phyloP scores from a whole-genome alignment of 2,797 vertebrate genomes.

The Pseudochirops corinnae region DNA sequence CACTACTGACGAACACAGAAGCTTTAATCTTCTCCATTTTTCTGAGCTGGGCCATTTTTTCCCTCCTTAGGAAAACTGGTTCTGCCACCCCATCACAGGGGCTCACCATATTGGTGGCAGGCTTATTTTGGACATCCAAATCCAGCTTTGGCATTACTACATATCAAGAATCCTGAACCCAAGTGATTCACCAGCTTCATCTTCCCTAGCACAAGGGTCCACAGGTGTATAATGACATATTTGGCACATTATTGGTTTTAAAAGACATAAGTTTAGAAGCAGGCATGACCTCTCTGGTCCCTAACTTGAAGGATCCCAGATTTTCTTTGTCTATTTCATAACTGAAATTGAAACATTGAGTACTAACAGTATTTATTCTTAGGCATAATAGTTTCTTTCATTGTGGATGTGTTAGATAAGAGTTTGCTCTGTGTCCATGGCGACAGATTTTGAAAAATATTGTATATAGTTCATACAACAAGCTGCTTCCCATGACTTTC shows the following conservation, averaged over 20 bases:
- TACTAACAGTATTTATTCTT: constrained; percentile 48
- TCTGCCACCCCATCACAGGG: no score
- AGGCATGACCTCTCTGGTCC: constrained; percentile 38
- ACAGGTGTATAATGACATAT: no score
- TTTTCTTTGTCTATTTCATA: constrained; percentile 57
- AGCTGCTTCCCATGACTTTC: background rate
- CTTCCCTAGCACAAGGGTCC: no score
- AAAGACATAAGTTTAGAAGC: constrained; percentile 51
- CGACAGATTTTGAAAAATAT: constrained; percentile 30
- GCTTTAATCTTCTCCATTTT: no score
- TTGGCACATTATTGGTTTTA: background rate
- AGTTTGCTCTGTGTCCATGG: constrained; percentile 21
- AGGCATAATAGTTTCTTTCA: constrained; percentile 15
- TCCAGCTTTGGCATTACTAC: no score
- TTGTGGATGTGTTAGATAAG: constrained; percentile 30
- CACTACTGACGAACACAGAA: no score
- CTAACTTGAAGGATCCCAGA: constrained; percentile 31
- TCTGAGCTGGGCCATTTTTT: no score
- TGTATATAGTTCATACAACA: background rate
- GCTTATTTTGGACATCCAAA: no score
- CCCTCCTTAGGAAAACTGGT: no score
- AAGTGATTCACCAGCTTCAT: no score
- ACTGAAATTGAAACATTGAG: constrained; percentile 51
- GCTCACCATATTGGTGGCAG: no score
- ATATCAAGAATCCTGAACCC: no score